A percentile compares a stretch with the other conserved stretches of the same genome.
Evolutionary conservation across 1,140 invertebrate genomes (phyloP).

Genomic region (Drosophila suzukii): DNA sequence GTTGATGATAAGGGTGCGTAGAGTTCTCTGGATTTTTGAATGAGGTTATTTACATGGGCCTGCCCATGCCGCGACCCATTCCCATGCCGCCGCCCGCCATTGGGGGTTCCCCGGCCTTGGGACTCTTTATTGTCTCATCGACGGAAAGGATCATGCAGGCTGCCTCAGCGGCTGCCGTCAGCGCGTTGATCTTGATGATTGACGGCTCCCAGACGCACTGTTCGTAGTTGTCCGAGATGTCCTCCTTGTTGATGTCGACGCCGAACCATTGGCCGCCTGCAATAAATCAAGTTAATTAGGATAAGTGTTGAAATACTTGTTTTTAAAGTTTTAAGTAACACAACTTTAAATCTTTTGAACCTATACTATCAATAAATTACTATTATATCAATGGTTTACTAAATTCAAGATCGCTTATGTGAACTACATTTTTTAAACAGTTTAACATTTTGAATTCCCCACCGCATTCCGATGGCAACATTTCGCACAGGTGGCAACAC

Average conservation of each 20-base stretch:
- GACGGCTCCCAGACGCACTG: slow-evolving; percentile 99
- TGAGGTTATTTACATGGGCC: slow-evolving; percentile 86
- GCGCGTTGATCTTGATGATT: slow-evolving; percentile 97
- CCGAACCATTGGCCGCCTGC: slow-evolving; percentile 94
- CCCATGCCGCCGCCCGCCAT: slow-evolving; percentile 85
- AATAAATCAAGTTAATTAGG: slow-evolving; percentile 1
- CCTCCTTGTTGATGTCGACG: slow-evolving; percentile 97
- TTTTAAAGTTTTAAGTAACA: too few species aligned
- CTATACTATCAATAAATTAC: too few species aligned
- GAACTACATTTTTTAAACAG: background rate
- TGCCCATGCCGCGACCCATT: slow-evolving; percentile 89
- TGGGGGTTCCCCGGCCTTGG: slow-evolving; percentile 88
- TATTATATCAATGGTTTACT: too few species aligned
- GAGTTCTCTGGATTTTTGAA: slow-evolving; percentile 29
- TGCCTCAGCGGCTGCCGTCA: slow-evolving; percentile 98
- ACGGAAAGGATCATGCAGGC: slow-evolving; percentile 98
- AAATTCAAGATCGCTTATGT: too few species aligned
- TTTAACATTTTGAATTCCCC: slow-evolving; percentile 1
- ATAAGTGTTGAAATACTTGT: too few species aligned
- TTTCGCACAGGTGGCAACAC: slow-evolving; percentile 49
- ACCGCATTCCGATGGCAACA: slow-evolving; percentile 15
- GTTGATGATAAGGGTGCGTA: slow-evolving; percentile 47
- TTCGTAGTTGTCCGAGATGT: slow-evolving; percentile 97
- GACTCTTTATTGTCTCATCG: slow-evolving; percentile 98
- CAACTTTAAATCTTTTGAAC: background rate